A percentile compares a stretch with the other conserved stretches of the same genome.
phyloP scores from a whole-genome alignment of 2,888 invertebrate genomes.

The Lasioglossum pauxillum region DNA sequence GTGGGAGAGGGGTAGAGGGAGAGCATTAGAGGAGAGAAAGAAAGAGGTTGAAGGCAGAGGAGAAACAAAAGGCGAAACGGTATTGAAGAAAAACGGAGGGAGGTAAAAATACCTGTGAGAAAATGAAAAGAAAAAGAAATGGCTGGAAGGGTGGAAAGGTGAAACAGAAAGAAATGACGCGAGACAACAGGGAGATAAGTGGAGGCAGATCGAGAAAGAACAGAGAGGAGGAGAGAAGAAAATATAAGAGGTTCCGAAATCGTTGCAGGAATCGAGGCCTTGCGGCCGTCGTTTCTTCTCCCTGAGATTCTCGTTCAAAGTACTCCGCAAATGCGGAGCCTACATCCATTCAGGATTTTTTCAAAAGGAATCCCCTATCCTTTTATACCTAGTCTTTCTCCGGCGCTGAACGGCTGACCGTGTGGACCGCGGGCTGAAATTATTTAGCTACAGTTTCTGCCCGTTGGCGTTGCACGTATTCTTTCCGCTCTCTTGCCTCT shows the following conservation, averaged over 20 bases:
- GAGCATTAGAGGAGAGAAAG: background rate
- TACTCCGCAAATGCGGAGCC: conserved; percentile 66
- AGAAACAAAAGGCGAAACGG: conserved; percentile 40
- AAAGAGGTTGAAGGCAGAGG: background rate
- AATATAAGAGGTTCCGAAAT: conserved; percentile 48
- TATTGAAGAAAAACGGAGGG: conserved; percentile 21
- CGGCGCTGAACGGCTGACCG: conserved; percentile 43
- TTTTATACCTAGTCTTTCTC: conserved; percentile 59
- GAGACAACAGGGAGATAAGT: conserved; percentile 24
- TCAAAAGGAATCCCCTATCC: conserved; percentile 67
- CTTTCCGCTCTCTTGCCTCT: conserved; percentile 27
- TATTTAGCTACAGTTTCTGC: conserved; percentile 63
- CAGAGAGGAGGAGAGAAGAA: conserved; percentile 23
- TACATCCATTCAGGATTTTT: conserved; percentile 77
- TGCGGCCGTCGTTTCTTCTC: conserved; percentile 64
- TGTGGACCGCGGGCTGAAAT: conserved; percentile 60
- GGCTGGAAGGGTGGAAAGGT: conserved; percentile 27
- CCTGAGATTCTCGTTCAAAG: conserved; percentile 64
- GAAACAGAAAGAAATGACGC: background rate
- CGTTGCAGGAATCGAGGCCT: conserved; percentile 67
- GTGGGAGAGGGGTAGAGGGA: background rate
- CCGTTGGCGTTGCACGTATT: conserved; percentile 57
- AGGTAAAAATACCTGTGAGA: conserved; percentile 12
- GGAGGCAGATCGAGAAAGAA: conserved; percentile 46
- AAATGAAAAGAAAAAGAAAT: conserved; percentile 14